Conservation (phyloP, 2,888 invertebrate species). For the Trachelus troglodyta region DNA sequence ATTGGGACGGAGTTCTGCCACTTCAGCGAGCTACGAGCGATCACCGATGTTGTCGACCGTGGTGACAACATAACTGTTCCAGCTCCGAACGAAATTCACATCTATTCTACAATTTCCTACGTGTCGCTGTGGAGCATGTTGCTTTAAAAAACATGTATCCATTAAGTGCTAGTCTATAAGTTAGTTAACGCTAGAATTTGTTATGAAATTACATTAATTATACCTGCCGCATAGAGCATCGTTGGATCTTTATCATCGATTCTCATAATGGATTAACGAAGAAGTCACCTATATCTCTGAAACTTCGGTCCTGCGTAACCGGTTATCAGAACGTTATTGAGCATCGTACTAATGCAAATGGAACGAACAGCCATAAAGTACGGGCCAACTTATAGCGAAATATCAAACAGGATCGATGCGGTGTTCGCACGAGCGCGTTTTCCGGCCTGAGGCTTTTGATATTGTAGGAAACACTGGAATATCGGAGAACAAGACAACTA, state of each 20-base stretch:
- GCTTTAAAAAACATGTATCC: constrained; percentile 27
- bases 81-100: background rate
- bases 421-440: background rate
- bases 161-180: constrained; percentile 60
- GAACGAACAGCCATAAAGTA: background rate
- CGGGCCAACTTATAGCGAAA: background rate
- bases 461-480: background rate
- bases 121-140: background rate
- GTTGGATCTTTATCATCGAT: constrained; percentile 54
- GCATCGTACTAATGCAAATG: background rate
- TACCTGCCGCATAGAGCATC: constrained; percentile 64
- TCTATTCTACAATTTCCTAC: background rate
- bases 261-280: constrained; percentile 34
- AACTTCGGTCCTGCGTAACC: constrained; percentile 21
- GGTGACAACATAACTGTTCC: background rate
- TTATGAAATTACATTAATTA: constrained; percentile 61
- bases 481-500: background rate
- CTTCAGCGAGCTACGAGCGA: constrained; percentile 10
- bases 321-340: constrained; percentile 6
- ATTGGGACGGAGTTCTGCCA: background rate
- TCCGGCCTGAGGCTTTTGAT: background rate
- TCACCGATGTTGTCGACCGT: background rate
- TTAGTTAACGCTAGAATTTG: constrained; percentile 61
- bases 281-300: constrained; percentile 29
- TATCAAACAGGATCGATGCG: background rate